Base-by-base conservation (phyloP, 2,888 invertebrate species). In the Drosophila hamatofila region DNA sequence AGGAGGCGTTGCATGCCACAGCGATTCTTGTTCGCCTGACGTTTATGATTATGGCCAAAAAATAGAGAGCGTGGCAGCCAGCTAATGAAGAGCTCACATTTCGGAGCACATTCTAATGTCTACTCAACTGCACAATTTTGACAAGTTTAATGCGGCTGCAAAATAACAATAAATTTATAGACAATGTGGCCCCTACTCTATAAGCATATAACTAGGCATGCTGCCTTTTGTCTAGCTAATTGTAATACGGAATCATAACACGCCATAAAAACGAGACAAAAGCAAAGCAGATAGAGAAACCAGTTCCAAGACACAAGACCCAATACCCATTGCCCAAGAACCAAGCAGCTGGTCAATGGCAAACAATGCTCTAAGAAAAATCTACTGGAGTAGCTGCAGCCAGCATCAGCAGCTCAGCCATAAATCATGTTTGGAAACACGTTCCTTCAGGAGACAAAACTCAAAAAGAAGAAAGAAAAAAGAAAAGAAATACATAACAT, bases 371-470 rank as follows among this genome's bases (percentile, higher is more conserved):
- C 71, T 68, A 70, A 75, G 67, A 57, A 57, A 57, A 60, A 58
- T 80, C 83, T 74, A 85, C 75, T 65, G 72, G 48, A 68, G 61
- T 23, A 58, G 56, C 30, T 37, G 42, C 30, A 60, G 42, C 27
- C 44, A 41, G 63, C 37, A 61, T 57, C 44, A 51, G 37, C 79
- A 69, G 72, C 72, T 86, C 79, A 86, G 88, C 88, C 68, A 89
- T 86, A 86, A 86, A 86, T 86, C 86, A 89, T 88, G 86, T 82
- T 86, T 83, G 76, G 77, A 63, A 86, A 86, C 86, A 86, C 88
- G 86, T 89, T 85, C 83, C 68, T 58, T 41, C 30, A 37, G 52
- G 16, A 51, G 56, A 57, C 61, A 35, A 57, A 58, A n/a, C 42
- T 41, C 27, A 9, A 39, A 60, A 52, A 2, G 11, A 9, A 11